Evolutionary conservation across 92 coral and sea anemone species (phyloP), one percentile per base, ranked within the genome.

Genomic region (Epizoanthus scotinus): DNA sequence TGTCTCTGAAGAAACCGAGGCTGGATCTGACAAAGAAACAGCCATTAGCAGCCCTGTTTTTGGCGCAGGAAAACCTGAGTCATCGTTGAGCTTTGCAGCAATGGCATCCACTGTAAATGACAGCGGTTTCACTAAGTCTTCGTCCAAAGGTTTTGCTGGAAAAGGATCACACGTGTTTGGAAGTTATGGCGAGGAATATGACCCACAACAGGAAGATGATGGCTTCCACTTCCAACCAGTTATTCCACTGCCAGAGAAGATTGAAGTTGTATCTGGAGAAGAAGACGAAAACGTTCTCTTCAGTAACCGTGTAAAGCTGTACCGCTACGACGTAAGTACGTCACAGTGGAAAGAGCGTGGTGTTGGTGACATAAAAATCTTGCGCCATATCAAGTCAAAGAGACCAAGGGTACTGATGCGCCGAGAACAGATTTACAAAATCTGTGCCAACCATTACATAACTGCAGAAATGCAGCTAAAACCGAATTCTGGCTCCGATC

Each of bases 281-380:
- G 97, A 92, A 64, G 70, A 87, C 6, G 97, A 92, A 29, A 83
- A 34, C 34, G 85, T 64, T 24, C 47, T 89, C n/a, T 92, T 86
- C 52, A 14, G 73, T 19, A 90, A 89, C 63, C 97, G 90, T 36
- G 86, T 89, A 40, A 92, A 89, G 86, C 58, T 92, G 53, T 89
- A 74, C 68, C 88, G 97, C 56, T 92, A 19, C 85, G 91, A 92
- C 59, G 38, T 38, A 34, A 57, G 70, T 8, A 29, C 82, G 14
- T 63, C 84, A 13, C 86, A 86, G 61, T 92, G 97, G 97, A 92
- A 89, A 77, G 97, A 92, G 67, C 81, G 90, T 36, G 97, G 97
- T 20, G 84, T 77, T 71, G 97, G 97, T 3, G 88, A 84, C 18
- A 82, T 92, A 17, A 92, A 92, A 78, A 82, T 92, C 31, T 84